Percentiles rank a stretch among this genome's conserved stretches.
phyloP scores from a whole-genome alignment of 1,140 invertebrate genomes.

The Drosophila setifemur region DNA sequence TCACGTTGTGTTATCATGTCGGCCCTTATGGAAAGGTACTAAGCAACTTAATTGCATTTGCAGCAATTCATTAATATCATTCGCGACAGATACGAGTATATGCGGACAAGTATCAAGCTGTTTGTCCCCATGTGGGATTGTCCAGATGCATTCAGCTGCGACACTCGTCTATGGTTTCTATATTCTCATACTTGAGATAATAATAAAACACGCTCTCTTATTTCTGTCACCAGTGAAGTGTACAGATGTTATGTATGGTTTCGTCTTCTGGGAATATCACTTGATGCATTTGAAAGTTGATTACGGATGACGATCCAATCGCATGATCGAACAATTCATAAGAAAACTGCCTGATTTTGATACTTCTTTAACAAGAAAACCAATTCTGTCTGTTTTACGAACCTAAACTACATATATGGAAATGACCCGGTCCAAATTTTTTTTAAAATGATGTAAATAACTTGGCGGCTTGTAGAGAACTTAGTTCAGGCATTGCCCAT shows the following conservation, averaged over 20 bases:
- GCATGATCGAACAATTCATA: not conserved
- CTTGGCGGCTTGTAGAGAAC: not conserved
- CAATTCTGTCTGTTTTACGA: too few species aligned
- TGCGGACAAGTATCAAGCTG: conserved; percentile 14
- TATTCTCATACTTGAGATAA: conserved; percentile 15
- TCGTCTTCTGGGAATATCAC: conserved; percentile 18
- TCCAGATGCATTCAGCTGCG: conserved; percentile 51
- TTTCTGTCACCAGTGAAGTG: not conserved
- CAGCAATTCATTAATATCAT: conserved; percentile 74
- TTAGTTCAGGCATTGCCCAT: not conserved
- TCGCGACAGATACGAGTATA: conserved; percentile 32
- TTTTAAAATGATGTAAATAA: not conserved
- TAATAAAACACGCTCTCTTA: conserved; percentile 2
- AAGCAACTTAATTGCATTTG: conserved; percentile 60
- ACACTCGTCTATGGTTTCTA: conserved; percentile 28
- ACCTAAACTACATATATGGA: too few species aligned
- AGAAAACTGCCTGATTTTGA: too few species aligned
- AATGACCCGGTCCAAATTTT: too few species aligned
- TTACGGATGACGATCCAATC: conserved; percentile 14
- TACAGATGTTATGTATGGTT: not conserved
- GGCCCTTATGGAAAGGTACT: conserved; percentile 45
- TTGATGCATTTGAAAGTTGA: not conserved
- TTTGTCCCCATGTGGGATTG: conserved; percentile 26
- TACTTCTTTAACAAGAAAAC: not conserved
- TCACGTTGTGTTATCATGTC: conserved; percentile 64